A percentile compares a stretch with the other conserved stretches of the same genome.
Conservation (phyloP, 64 coral and sea anemone genomes). For the Montipora efflorescens region DNA sequence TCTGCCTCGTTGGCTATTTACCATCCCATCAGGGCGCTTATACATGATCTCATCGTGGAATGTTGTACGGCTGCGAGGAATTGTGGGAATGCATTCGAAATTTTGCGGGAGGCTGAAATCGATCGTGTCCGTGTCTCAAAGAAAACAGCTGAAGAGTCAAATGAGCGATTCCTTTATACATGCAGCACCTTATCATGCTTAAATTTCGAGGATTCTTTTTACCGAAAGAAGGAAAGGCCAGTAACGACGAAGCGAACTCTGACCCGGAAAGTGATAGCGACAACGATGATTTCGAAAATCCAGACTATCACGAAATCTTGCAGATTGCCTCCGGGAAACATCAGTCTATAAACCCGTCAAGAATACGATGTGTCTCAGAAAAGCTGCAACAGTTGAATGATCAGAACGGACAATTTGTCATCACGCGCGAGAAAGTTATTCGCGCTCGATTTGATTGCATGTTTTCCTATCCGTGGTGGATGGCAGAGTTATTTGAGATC, state of each 20-base stretch:
- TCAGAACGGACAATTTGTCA: neutral
- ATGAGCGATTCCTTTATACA: neutral
- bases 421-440: neutral
- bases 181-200: neutral
- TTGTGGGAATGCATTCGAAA: too few species aligned
- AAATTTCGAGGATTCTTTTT: slow-evolving; percentile 20
- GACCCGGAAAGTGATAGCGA: slow-evolving; percentile 39
- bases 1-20: too few species aligned
- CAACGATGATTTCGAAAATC: slow-evolving; percentile 40
- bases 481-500: slow-evolving; percentile 5
- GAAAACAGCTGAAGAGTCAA: neutral
- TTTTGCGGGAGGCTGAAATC: too few species aligned
- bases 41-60: too few species aligned
- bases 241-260: neutral
- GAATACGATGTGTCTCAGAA: neutral
- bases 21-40: too few species aligned
- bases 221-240: slow-evolving; percentile 9
- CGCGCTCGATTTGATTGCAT: slow-evolving; percentile 30
- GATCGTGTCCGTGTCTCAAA: too few species aligned
- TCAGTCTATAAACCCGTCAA: neutral
- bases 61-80: too few species aligned
- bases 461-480: slow-evolving; percentile 18
- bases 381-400: neutral
- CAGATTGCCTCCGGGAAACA: neutral
- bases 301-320: slow-evolving; percentile 9